Evolutionary conservation across 64 coral and sea anemone species (phyloP), one percentile per base, ranked within the genome.

Genomic region (Montipora sp.): DNA sequence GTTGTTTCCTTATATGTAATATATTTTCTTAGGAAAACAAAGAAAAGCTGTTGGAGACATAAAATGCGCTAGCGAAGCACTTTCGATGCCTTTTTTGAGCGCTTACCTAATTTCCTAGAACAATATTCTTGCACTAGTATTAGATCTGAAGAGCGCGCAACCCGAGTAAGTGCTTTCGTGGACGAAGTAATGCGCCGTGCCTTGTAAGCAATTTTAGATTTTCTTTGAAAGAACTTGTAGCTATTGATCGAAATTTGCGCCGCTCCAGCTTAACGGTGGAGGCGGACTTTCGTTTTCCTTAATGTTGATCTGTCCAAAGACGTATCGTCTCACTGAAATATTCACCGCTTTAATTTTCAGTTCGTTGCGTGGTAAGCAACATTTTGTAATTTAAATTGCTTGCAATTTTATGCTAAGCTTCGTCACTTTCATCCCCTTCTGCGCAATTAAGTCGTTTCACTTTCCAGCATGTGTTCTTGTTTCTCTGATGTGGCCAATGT

Each of bases 401-500:
- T 47, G 20, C 13, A 27, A 44, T 70, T 22, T 11, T 10, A 11
- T 49, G 45, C 46, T 47, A 7, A 60, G 80, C 18, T 3, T 44
- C 71, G 70, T 85, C 82, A 22, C 27, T 85, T 85, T 85, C 63
- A 36, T 36, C 36, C 36, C 36, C 36, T 36, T 36, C 36, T 36
- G 36, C 36, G 36, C 36, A 2, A 15, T 45, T n/a, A 13, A 55
- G 23, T 47, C 2, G 14, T 85, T 85, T 85, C 82, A 22, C 27
- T 85, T 85, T 85, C 63, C 4, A 9, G 27, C 18, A 71, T 19
- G 46, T 47, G 12, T 85, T 51, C 4, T 47, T 63, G n/a, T 36
- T 45, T 22, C 5, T 20, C 2, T 84, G 15, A 50, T 12, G 44
- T 72, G 65, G 36, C 65, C 7, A 19, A 50, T 5, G 44, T 18